Base-by-base conservation (phyloP, 2,113 vertebrate genomes). In the Plectropomus leopardus region DNA sequence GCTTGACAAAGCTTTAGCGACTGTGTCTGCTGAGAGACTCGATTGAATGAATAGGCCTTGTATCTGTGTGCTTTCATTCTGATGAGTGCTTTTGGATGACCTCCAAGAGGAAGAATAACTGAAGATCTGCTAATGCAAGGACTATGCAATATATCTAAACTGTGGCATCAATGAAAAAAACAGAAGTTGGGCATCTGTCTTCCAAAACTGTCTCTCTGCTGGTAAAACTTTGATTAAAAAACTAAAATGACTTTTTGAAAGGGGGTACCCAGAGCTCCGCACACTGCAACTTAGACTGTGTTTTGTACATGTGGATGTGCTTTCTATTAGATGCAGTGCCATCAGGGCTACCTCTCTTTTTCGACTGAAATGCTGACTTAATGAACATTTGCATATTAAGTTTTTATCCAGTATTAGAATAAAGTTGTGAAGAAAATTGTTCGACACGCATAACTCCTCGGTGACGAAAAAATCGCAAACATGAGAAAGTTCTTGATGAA, bases 71-170 rank as follows among this genome's bases (percentile, higher is more conserved):
- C n/a, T 77, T 74, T 80, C 45, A 86, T 82, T 79, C 61, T 60
- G 36, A 60, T 72, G 68, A 82, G 64, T 68, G 67, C 64, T 51
- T 36, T 23, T 82, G 78, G 67, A 77, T 67, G 59, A 68, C 40
- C 16, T 84, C 75, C 77, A 84, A 67, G 34, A 21, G 14, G 34
- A 45, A 64, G 70, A 26, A 42, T 58, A 67, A 63, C 17, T 5
- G 21, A 60, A 26, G 2, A 6, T n/a, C 42, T 24, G 44, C 40
- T 57, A 28, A 67, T 64, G 24, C 26, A 75, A 60, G 16, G 51
- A 50, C 48, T 73, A 8, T 24, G 24, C 44, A 58, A 14, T 34
- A 28, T 23, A 36, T 24, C 2, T 24, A 21, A 30, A 19, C 7
- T 40, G 44, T 26, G 23, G 51, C 26, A 63, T 72, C 24, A 48